Evolutionary conservation across 2,888 invertebrate genomes (phyloP).

Genomic region (Mesorhabditis sp.): DNA sequence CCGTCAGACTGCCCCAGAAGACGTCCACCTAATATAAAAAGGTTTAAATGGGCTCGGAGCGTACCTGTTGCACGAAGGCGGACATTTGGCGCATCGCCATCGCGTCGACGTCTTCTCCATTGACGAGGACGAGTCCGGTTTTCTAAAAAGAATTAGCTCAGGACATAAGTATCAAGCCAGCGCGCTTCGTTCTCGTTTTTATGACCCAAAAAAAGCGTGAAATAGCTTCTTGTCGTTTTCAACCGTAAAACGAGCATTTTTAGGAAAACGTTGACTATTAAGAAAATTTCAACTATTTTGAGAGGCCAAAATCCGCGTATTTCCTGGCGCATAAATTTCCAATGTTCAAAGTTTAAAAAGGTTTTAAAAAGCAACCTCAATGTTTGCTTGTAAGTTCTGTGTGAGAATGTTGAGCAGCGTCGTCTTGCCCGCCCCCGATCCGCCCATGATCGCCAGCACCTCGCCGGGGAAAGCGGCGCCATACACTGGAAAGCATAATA

Average conservation of each 20-base stretch:
- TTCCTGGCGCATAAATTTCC: too few relatives aligned
- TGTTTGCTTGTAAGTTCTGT: slow-evolving; percentile 63
- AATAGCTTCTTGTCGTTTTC: too few relatives aligned
- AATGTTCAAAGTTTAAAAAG: too few relatives aligned
- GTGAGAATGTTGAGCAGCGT: slow-evolving; percentile 81
- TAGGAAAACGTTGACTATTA: too few relatives aligned
- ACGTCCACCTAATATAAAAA: slow-evolving; percentile 65
- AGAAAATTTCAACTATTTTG: not conserved
- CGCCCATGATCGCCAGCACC: slow-evolving; percentile 46
- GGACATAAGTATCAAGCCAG: not conserved
- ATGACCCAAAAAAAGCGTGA: too few relatives aligned
- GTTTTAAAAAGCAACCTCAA: slow-evolving; percentile 21
- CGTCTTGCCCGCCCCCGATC: slow-evolving; percentile 82
- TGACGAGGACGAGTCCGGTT: slow-evolving; percentile 38
- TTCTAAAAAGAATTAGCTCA: slow-evolving; percentile 14
- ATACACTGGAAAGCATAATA: slow-evolving; percentile 24
- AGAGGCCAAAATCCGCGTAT: not conserved
- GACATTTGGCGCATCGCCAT: slow-evolving; percentile 67
- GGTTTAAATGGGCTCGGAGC: not conserved
- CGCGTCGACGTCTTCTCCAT: slow-evolving; percentile 33
- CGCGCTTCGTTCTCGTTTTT: too few relatives aligned
- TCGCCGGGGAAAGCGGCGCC: slow-evolving; percentile 44
- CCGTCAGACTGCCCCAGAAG: slow-evolving; percentile 79
- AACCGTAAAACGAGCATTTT: too few relatives aligned
- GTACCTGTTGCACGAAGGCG: slow-evolving; percentile 83